Conservation (phyloP, 2,113 vertebrate genomes). For the Nothobranchius furzeri region DNA sequence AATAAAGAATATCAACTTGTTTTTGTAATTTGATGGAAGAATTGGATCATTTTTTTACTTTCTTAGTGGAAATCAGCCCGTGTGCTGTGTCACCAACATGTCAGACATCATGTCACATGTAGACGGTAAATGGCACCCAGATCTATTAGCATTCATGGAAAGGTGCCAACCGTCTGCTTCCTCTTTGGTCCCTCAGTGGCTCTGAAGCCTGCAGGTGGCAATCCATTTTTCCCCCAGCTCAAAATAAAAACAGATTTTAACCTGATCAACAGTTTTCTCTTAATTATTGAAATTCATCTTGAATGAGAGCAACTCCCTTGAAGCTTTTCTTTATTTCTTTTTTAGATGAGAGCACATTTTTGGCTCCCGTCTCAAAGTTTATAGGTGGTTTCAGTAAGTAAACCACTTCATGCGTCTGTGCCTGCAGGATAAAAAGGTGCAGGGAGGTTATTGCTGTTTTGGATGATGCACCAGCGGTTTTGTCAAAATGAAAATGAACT, state of each 20-base stretch:
- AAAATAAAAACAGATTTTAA: neutral
- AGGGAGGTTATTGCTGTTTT: neutral
- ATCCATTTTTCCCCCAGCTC: conserved; percentile 5
- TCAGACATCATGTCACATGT: conserved; percentile 29
- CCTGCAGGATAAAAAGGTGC: neutral
- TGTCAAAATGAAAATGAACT: conserved; percentile 20
- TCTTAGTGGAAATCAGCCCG: conserved; percentile 10
- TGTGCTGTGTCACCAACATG: conserved; percentile 31
- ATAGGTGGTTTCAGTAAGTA: neutral
- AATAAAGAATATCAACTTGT: neutral
- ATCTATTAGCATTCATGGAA: conserved; percentile 64
- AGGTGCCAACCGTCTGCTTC: conserved; percentile 63
- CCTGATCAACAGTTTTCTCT: neutral
- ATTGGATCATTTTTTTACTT: neutral
- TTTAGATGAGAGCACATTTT: neutral
- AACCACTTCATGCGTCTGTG: neutral
- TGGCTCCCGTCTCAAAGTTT: neutral
- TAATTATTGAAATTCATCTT: neutral
- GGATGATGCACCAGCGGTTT: conserved; percentile 2
- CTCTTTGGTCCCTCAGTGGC: conserved; percentile 48
- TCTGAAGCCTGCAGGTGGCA: conserved; percentile 25
- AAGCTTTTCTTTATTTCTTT: neutral
- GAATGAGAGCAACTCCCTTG: neutral
- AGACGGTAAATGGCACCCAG: conserved; percentile 46
- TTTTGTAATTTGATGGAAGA: neutral